Conservation (phyloP, 2,797 vertebrate genomes). For the Poeciliopsis infans region DNA sequence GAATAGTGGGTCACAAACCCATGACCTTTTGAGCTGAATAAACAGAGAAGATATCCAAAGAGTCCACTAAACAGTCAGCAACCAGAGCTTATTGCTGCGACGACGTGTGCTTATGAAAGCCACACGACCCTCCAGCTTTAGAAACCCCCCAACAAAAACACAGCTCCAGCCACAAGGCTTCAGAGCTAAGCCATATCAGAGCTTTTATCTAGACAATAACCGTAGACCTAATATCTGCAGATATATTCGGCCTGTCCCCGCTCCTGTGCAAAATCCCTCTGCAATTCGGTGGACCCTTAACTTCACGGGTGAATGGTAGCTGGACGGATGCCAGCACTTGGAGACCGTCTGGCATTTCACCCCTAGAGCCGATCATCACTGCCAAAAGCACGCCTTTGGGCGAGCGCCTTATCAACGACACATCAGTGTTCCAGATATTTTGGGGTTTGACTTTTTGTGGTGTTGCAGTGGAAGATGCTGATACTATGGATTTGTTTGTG, state of each 20-base stretch:
- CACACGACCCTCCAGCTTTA: slow-evolving; percentile 32
- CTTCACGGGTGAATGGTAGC: slow-evolving; percentile 47
- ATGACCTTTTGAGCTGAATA: slow-evolving; percentile 58
- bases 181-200: slow-evolving; percentile 13
- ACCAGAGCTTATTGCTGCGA: slow-evolving; percentile 24
- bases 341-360: slow-evolving; percentile 63
- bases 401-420: slow-evolving; percentile 58
- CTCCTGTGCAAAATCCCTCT: slow-evolving; percentile 36
- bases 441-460: slow-evolving; percentile 57
- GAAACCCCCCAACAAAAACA: slow-evolving; percentile 49
- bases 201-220: slow-evolving; percentile 20
- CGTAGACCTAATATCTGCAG: slow-evolving; percentile 32
- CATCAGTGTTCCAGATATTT: slow-evolving; percentile 62
- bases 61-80: slow-evolving; percentile 31
- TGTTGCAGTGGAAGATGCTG: slow-evolving; percentile 21
- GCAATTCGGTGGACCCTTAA: slow-evolving; percentile 57
- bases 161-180: slow-evolving; percentile 28
- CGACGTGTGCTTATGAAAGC: slow-evolving; percentile 16
- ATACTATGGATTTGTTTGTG: neutral
- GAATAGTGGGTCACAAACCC: slow-evolving; percentile 55
- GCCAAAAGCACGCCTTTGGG: slow-evolving; percentile 56
- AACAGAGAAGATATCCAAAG: slow-evolving; percentile 41
- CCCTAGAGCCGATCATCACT: slow-evolving; percentile 36
- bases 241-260: slow-evolving; percentile 28
- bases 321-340: slow-evolving; percentile 59